Percentiles rank a stretch among this genome's conserved stretches.
Evolutionary conservation across 2,888 invertebrate genomes (phyloP).

Genomic region (Nowickia ferox): DNA sequence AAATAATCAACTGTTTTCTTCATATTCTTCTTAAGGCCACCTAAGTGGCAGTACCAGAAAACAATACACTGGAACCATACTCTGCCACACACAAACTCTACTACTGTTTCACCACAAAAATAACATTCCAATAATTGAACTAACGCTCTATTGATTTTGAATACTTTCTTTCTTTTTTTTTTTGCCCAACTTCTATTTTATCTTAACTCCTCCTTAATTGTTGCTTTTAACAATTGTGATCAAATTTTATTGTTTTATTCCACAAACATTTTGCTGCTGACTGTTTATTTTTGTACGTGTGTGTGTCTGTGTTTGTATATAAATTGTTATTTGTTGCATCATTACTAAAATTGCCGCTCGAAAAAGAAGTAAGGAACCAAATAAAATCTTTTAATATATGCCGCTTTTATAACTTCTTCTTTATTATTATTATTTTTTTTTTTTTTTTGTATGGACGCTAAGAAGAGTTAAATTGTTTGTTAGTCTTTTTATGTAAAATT

Average conservation of each 20-base stretch:
- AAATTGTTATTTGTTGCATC: slow-evolving; percentile 62
- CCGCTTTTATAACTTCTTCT: slow-evolving; percentile 39
- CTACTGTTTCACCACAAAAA: slow-evolving; percentile 62
- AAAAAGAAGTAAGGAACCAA: background rate
- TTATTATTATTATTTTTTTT: too few relatives aligned
- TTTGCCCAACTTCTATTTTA: background rate
- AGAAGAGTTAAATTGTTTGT: slow-evolving; percentile 46
- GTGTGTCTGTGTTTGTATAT: background rate
- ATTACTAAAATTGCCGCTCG: slow-evolving; percentile 50
- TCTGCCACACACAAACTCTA: slow-evolving; percentile 52
- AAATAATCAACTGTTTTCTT: background rate
- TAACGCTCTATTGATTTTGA: slow-evolving; percentile 55
- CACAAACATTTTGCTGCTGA: background rate
- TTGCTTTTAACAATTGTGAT: slow-evolving; percentile 51
- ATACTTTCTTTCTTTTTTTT: slow-evolving; percentile 51
- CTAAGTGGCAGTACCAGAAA: slow-evolving; percentile 17
- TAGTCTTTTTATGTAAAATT: slow-evolving; percentile 52
- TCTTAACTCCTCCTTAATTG: slow-evolving; percentile 66
- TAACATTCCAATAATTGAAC: slow-evolving; percentile 35
- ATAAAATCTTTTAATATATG: slow-evolving; percentile 43
- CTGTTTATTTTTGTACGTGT: background rate
- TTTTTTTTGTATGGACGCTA: background rate
- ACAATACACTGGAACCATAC: slow-evolving; percentile 25
- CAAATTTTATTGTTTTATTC: slow-evolving; percentile 44
- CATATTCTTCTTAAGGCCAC: slow-evolving; percentile 29